Evolutionary conservation across 2,797 vertebrate genomes (phyloP).

Genomic region (Cichlasoma orientale): DNA sequence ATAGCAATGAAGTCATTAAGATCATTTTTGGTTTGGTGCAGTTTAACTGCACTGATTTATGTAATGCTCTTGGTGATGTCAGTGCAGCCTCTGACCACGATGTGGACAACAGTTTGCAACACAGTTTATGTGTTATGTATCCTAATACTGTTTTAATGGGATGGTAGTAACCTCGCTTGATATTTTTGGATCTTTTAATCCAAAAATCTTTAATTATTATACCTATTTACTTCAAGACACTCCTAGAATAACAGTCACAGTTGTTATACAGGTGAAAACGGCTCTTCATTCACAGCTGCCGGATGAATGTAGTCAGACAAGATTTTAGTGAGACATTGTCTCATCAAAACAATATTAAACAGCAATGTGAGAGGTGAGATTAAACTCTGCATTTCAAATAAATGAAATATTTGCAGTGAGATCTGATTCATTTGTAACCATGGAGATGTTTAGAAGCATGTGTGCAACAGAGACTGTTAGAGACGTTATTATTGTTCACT

Average conservation of each 20-base stretch:
- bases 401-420: neutral
- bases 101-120: slow-evolving; percentile 84
- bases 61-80: no score
- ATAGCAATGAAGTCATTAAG: no score
- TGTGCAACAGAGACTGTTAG: slow-evolving; percentile 88
- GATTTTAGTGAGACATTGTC: slow-evolving; percentile 82
- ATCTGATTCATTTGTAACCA: neutral
- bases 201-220: no score
- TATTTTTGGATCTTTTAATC: neutral
- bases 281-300: slow-evolving; percentile 84
- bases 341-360: no score
- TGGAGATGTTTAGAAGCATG: slow-evolving; percentile 87
- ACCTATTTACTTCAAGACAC: slow-evolving; percentile 86
- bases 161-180: neutral
- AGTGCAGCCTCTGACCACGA: slow-evolving; percentile 86
- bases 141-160: neutral
- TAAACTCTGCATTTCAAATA: no score
- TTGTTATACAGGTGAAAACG: slow-evolving; percentile 89
- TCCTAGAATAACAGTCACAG: slow-evolving; percentile 85
- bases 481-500: slow-evolving; percentile 86
- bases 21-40: no score
- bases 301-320: slow-evolving; percentile 89
- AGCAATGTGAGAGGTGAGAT: neutral
- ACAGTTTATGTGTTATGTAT: neutral
- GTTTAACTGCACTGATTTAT: no score